Base-by-base conservation (phyloP, 2,113 vertebrate species). In the Eulemur rufifrons region DNA sequence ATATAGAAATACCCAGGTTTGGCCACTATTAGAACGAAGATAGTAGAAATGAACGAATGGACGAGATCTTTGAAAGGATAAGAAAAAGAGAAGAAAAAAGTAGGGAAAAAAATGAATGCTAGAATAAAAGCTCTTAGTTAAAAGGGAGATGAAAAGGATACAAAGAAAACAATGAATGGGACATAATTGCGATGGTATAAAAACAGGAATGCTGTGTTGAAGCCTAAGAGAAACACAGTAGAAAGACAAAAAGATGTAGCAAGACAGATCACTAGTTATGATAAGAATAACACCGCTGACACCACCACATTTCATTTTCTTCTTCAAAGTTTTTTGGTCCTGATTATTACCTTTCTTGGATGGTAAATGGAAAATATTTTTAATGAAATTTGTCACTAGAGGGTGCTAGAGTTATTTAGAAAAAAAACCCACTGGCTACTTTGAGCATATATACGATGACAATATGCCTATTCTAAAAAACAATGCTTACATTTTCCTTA, bases 331-430 rank as follows among this genome's bases (percentile, higher is more conserved):
- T 47, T 73, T 95, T 73, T 81, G 32, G 10, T n/a, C 42, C n/a
- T 64, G 29, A 45, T 88, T 61, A 52, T 68, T 76, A 50, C 27
- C 84, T 73, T 96, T 69, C 25, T 27, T 78, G 34, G 47, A 83
- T 21, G 68, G 37, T 29, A 91, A 95, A 59, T 37, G 42, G 59
- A 69, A 64, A 63, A 21, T 14, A 25, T 12, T 39, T 84, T 81
- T 66, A 71, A 91, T 59, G 37, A 45, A 56, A 94, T n/a, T 56
- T 95, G 37, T 68, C 98, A 96, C 98, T 91, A 99, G 98, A 83
- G 98, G 98, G 98, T 95, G 98, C 98, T 97, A 93, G 71, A 96
- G 95, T 86, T 77, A 92, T 89, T 95, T 69, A 82, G 73, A 68
- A 96, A 92, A 34, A 37, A 95, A 92, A 69, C 29, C 0, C 32